phyloP scores from a whole-genome alignment of 2,113 vertebrate genomes.

The Syngnathus scovelli region DNA sequence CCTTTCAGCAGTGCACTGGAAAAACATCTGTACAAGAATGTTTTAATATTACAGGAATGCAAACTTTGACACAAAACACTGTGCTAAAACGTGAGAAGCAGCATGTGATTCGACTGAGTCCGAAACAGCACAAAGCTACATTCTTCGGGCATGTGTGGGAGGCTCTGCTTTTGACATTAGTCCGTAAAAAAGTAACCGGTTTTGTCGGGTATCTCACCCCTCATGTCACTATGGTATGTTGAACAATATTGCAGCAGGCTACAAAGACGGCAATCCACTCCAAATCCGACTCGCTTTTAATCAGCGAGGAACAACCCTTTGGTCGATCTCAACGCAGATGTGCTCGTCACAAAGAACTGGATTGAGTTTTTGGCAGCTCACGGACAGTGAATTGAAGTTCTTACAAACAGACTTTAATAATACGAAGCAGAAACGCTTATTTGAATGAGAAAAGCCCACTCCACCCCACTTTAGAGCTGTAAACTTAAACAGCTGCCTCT shows the following conservation, averaged over 20 bases:
- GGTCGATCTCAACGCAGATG: slow-evolving; percentile 34
- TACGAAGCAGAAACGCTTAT: background rate
- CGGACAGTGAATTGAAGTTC: slow-evolving; percentile 4
- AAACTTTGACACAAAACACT: slow-evolving; percentile 44
- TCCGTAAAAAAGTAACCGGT: slow-evolving; percentile 9
- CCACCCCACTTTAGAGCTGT: background rate
- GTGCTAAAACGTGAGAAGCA: slow-evolving; percentile 31
- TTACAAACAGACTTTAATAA: background rate
- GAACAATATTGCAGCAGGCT: slow-evolving; percentile 20
- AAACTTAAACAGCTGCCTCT: background rate
- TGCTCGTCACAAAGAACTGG: slow-evolving; percentile 23
- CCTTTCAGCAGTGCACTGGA: slow-evolving; percentile 6
- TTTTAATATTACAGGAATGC: slow-evolving; percentile 53
- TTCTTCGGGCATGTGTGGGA: slow-evolving; percentile 41
- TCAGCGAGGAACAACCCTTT: slow-evolving; percentile 30
- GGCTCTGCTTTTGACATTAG: slow-evolving; percentile 50
- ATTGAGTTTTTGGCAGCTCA: slow-evolving; percentile 13
- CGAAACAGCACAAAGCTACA: slow-evolving; percentile 18
- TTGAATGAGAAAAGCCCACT: background rate
- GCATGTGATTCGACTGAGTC: slow-evolving; percentile 18
- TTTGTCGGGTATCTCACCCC: slow-evolving; percentile 9
- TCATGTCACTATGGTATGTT: slow-evolving; percentile 19
- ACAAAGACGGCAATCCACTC: slow-evolving; percentile 27
- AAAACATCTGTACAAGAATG: slow-evolving; percentile 41
- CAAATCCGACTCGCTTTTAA: slow-evolving; percentile 23